A percentile compares a stretch with the other conserved stretches of the same genome.
These are phyloP conservation scores for Fratercula arctica DNA, from an alignment of 2,797 vertebrate species.

Conservation along the genomic window DNA sequence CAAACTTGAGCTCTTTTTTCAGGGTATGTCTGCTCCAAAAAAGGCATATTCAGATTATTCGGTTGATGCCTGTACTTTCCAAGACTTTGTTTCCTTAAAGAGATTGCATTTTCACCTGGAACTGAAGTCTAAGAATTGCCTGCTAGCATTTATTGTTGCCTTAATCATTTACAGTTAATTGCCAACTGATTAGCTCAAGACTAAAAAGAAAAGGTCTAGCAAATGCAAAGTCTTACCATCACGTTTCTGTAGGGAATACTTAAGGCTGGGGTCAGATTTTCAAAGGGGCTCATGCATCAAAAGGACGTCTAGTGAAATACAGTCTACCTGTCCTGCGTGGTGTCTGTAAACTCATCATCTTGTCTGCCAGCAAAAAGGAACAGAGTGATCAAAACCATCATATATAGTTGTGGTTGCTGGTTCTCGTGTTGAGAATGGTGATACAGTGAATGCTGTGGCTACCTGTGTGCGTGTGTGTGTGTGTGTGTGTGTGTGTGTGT, in stretches of 20 bases:
- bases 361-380: not conserved
- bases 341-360: not conserved
- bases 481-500: too few species aligned
- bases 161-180: not conserved
- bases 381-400: not conserved
- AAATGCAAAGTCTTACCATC: not conserved
- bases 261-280: not conserved
- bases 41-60: not conserved
- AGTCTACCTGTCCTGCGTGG: not conserved
- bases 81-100: not conserved
- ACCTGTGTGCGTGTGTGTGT: too few species aligned
- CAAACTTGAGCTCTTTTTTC: not conserved
- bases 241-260: not conserved
- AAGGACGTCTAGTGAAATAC: not conserved
- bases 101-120: not conserved
- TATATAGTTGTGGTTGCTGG: not conserved
- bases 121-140: not conserved
- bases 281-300: not conserved
- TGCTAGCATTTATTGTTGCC: not conserved
- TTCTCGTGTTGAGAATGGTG: not conserved
- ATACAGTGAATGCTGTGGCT: not conserved
- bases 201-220: not conserved
- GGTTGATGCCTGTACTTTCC: not conserved
- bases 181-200: not conserved
- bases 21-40: not conserved